A percentile compares a stretch with the other conserved stretches of the same genome.
These are phyloP conservation scores for Morus bassanus DNA, from an alignment of 2,797 vertebrate species.

Conservation along the genomic window DNA sequence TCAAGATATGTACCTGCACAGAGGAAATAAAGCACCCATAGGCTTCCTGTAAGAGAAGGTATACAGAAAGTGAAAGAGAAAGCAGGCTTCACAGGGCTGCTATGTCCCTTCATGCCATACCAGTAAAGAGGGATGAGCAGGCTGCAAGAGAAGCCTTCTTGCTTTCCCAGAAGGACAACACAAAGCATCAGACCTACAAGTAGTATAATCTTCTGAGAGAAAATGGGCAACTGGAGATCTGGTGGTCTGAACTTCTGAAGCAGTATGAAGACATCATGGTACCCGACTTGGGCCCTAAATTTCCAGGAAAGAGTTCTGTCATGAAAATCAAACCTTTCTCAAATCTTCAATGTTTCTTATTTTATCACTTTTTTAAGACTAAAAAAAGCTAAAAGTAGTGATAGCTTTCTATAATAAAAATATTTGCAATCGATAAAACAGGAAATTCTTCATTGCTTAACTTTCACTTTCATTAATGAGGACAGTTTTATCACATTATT, in stretches of 20 bases:
- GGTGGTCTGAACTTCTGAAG: neutral
- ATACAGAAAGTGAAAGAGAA: neutral
- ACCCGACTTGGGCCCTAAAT: neutral
- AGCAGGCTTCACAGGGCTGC: neutral
- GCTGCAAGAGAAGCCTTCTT: neutral
- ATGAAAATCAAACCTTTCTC: neutral
- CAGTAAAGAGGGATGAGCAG: neutral
- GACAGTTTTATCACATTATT: neutral
- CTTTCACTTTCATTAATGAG: neutral
- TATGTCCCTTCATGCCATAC: neutral
- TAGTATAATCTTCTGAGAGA: neutral
- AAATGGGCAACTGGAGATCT: neutral
- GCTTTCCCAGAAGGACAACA: neutral
- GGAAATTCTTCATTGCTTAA: neutral
- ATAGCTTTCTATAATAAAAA: neutral
- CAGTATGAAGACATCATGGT: neutral
- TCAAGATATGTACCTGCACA: accelerated
- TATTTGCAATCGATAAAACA: neutral
- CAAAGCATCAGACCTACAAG: neutral
- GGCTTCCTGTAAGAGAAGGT: neutral
- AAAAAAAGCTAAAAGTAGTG: neutral
- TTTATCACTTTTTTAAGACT: neutral
- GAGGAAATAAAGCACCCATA: neutral
- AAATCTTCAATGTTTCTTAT: neutral
- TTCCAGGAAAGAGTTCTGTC: neutral